These are phyloP conservation scores for Colletes latitarsis DNA, from an alignment of 1,140 invertebrate genomes.

Conservation along the genomic window DNA sequence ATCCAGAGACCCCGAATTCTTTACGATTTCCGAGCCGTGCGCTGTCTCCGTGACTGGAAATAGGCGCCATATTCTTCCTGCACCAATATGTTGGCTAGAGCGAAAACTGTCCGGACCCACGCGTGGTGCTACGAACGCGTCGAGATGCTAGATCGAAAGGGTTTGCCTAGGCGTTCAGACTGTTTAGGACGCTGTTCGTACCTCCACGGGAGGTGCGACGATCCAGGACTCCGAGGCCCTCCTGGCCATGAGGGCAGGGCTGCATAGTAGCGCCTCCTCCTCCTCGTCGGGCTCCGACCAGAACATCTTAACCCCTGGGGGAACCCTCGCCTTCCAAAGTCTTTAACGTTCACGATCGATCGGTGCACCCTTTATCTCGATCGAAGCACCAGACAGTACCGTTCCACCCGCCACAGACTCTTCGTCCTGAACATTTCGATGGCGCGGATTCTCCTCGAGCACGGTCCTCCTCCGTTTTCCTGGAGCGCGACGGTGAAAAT, in stretches of 20 bases:
- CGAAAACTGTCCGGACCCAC: too few species aligned
- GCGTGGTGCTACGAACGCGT: too few species aligned
- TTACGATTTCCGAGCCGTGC: background rate
- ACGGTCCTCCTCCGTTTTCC: background rate
- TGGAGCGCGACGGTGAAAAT: constrained; percentile 1
- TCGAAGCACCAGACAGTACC: background rate
- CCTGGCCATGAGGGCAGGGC: constrained; percentile 90
- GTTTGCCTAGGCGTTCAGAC: too few species aligned
- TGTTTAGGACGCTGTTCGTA: constrained; percentile 73
- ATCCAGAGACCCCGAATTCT: background rate
- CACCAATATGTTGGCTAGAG: too few species aligned
- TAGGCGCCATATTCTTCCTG: too few species aligned
- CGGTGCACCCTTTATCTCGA: background rate
- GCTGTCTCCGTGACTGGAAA: too few species aligned
- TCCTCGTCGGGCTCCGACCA: constrained; percentile 89
- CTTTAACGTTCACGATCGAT: background rate
- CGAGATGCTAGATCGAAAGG: too few species aligned
- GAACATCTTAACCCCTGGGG: constrained; percentile 78
- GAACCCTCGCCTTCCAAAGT: background rate
- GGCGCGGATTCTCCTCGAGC: background rate
- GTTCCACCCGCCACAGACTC: background rate
- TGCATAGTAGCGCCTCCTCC: constrained; percentile 91
- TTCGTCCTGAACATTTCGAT: background rate
- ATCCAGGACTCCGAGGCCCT: constrained; percentile 93
- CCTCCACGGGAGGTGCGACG: constrained; percentile 91